Percentiles rank a stretch among this genome's conserved stretches.
These are phyloP conservation scores for Sturmia bella DNA, from an alignment of 2,888 invertebrate genomes.

Conservation along the genomic window DNA sequence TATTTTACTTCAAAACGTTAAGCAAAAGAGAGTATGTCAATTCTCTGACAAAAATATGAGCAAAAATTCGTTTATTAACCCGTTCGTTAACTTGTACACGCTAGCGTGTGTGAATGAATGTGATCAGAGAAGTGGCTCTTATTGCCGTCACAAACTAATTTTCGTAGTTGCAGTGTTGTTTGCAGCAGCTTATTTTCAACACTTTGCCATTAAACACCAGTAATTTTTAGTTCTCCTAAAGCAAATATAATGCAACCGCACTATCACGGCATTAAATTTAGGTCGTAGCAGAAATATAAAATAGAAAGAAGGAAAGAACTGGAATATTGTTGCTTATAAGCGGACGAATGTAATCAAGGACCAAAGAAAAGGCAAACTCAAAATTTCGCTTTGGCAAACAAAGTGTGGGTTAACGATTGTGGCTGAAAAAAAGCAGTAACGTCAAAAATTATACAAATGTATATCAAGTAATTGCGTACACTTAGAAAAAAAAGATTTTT, in stretches of 20 bases:
- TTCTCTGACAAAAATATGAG: too few relatives aligned
- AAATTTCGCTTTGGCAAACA: constrained; percentile 49
- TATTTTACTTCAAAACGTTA: too few relatives aligned
- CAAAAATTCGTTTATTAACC: too few relatives aligned
- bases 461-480: too few relatives aligned
- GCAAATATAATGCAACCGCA: constrained; percentile 62
- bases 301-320: neutral
- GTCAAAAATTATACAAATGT: constrained; percentile 4
- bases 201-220: constrained; percentile 59
- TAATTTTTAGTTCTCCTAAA: constrained; percentile 44
- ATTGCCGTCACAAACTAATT: neutral
- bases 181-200: constrained; percentile 62
- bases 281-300: constrained; percentile 30
- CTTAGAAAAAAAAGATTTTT: too few relatives aligned
- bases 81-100: too few relatives aligned
- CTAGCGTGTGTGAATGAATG: neutral
- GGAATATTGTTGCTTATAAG: constrained; percentile 24
- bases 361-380: constrained; percentile 4
- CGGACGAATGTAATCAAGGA: constrained; percentile 28
- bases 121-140: neutral
- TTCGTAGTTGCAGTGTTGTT: constrained; percentile 35
- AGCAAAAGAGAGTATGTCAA: too few relatives aligned
- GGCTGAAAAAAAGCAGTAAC: neutral
- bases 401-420: neutral
- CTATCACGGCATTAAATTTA: constrained; percentile 62